A percentile compares a stretch with the other conserved stretches of the same genome.
Evolutionary conservation across 2,797 vertebrate species (phyloP).

Genomic region (Staurois parvus): DNA sequence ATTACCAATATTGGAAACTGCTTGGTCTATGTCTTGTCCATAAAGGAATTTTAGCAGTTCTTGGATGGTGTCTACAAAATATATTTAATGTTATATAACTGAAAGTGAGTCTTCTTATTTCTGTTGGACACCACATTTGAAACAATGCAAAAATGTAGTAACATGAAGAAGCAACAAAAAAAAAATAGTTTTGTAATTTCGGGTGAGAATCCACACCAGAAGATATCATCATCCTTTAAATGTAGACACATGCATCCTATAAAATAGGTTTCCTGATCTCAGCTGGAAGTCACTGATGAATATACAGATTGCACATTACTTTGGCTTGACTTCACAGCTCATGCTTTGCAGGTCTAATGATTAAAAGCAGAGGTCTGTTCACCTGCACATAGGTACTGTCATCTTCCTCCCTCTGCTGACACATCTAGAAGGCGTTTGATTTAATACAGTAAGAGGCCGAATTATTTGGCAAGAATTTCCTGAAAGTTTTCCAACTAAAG

Average conservation of each 20-base stretch:
- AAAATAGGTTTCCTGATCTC: background rate
- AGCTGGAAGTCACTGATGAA: background rate
- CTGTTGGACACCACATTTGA: too few species aligned
- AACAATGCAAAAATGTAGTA: too few species aligned
- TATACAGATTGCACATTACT: background rate
- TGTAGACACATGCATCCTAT: background rate
- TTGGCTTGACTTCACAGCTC: background rate
- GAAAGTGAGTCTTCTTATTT: background rate
- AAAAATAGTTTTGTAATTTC: too few species aligned
- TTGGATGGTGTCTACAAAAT: too few species aligned
- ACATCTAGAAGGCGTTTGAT: slow-evolving; percentile 50
- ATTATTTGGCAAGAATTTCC: slow-evolving; percentile 54
- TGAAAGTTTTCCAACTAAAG: slow-evolving; percentile 50
- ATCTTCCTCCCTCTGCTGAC: slow-evolving; percentile 35
- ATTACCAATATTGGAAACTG: too few species aligned
- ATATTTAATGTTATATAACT: background rate
- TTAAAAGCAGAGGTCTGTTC: slow-evolving; percentile 17
- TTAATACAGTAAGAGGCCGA: slow-evolving; percentile 50
- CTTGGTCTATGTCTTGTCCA: too few species aligned
- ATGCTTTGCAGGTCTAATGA: background rate
- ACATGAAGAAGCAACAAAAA: background rate
- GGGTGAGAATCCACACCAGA: background rate
- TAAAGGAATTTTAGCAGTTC: too few species aligned
- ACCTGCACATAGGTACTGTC: slow-evolving; percentile 30
- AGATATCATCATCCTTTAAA: background rate